Evolutionary conservation across 2,797 vertebrate genomes (phyloP).

Genomic region (Silurus lanzhouensis): DNA sequence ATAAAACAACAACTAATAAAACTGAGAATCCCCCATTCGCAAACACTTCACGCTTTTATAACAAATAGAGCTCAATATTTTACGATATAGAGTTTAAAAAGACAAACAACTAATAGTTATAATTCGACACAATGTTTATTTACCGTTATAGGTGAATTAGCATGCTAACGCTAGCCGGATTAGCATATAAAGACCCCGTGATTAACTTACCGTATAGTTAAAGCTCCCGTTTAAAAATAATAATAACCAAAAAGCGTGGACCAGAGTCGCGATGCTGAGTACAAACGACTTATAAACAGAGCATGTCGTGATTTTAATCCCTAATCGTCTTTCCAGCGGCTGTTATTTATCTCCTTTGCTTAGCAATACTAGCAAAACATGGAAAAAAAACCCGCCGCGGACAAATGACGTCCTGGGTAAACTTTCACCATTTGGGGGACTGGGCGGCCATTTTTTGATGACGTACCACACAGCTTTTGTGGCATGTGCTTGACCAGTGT

Average conservation of each 20-base stretch:
- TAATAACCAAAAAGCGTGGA: neutral
- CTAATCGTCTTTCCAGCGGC: neutral
- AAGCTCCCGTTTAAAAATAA: constrained; percentile 1
- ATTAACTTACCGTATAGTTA: constrained; percentile 14
- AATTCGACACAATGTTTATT: neutral
- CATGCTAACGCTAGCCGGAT: neutral
- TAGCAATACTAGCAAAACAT: constrained; percentile 51
- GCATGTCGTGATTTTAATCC: neutral
- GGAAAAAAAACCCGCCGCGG: constrained; percentile 72
- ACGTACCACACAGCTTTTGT: constrained; percentile 17
- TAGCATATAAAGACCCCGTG: neutral
- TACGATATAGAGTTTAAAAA: neutral
- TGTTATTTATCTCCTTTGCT: neutral
- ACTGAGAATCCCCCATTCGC: neutral
- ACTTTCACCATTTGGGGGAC: neutral
- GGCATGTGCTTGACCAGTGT: neutral
- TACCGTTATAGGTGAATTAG: too few species aligned
- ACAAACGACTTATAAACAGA: neutral
- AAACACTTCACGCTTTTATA: neutral
- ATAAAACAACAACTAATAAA: neutral
- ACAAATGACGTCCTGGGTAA: constrained; percentile 55
- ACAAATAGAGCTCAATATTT: neutral
- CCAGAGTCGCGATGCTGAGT: neutral
- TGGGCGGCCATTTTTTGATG: neutral
- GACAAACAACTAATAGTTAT: neutral